Evolutionary conservation across 2,888 invertebrate species (phyloP), one percentile per base, ranked within the genome.

Genomic region (Odontocolon sp.): DNA sequence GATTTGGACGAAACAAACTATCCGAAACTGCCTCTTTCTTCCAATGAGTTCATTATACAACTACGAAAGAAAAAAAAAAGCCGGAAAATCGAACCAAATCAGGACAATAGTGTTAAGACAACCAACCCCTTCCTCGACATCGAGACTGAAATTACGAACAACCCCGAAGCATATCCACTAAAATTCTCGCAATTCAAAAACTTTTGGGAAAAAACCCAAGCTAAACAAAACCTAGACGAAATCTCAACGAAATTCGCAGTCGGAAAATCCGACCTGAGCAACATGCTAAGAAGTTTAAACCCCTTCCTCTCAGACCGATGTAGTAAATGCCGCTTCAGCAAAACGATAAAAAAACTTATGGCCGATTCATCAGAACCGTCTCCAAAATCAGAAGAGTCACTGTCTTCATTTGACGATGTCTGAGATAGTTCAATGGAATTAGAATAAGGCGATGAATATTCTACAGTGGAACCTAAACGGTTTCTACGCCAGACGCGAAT

Each of bases 311-410:
- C 45, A 26, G n/a, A 26, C 26, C 45, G 64, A 33, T 56, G 40
- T 4, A 18, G 8, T 5, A 70, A 76, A 50, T 59, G 5, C 3
- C 38, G 63, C 6, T 70, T 59, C 28, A 64, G 21, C 4, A 61
- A 23, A 4, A 11, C 47, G 3, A 28, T 33, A 47, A 52, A 70
- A 26, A 23, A 70, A 59, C 64, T 57, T 21, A 47, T 11, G 14
- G 14, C 38, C n/a, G 14, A 5, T 11, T 9, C 2, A 8, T 14
- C 3, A 3, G 2, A 38, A 38, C 5, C 38, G 38, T 14, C 9
- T 9, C 36, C 1, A 14, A 14, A 38, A n/a, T n/a, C n/a, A n/a
- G n/a, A n/a, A n/a, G n/a, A n/a, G n/a, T n/a, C n/a, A n/a, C n/a
- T n/a, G n/a, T n/a, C n/a, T n/a, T n/a, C n/a, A n/a, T n/a, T n/a